Conservation (phyloP, 1,140 invertebrate species). For the Kradibia gibbosae region DNA sequence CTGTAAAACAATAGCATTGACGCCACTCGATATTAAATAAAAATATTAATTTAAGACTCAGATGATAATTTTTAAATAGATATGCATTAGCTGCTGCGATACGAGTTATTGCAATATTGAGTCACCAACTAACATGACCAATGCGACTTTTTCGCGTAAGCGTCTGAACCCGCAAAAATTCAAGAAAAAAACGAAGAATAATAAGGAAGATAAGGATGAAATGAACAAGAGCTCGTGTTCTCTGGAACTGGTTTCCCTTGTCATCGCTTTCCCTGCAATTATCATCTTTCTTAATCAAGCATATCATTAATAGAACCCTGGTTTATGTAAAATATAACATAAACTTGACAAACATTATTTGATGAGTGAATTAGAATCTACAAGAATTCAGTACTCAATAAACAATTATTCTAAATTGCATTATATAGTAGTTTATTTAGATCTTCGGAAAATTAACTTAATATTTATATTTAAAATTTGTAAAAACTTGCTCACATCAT, state of each 20-base stretch:
- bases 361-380: neutral
- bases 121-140: constrained; percentile 76
- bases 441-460: no score
- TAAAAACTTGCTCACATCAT: neutral
- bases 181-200: constrained; percentile 32
- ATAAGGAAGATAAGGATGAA: neutral
- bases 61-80: constrained; percentile 64
- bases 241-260: constrained; percentile 36
- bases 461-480: neutral
- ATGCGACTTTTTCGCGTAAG: constrained; percentile 72
- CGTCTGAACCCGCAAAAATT: constrained; percentile 52
- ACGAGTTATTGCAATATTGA: constrained; percentile 79
- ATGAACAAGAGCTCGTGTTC: neutral
- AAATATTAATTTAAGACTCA: neutral
- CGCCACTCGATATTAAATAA: no score
- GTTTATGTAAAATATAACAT: neutral
- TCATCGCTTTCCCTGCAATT: constrained; percentile 48
- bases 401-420: neutral
- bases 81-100: constrained; percentile 80
- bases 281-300: constrained; percentile 47
- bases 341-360: neutral
- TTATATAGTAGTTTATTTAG: no score
- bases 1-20: no score
- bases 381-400: neutral
- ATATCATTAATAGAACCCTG: constrained; percentile 39